phyloP scores from a whole-genome alignment of 1,140 invertebrate species.

The Drosophila sechellia region DNA sequence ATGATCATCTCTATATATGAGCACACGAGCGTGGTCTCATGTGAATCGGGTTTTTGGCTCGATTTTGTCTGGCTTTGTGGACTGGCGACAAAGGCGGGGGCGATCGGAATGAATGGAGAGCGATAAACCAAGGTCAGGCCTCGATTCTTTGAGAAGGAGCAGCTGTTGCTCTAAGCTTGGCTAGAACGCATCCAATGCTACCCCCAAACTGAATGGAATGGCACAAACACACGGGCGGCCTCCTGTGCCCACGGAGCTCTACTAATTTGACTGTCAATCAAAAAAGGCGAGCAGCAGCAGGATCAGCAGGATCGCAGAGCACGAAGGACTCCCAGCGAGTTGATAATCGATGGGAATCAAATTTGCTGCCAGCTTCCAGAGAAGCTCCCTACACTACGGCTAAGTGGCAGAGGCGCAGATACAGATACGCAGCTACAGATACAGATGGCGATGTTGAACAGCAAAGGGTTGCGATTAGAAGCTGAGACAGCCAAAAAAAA shows the following conservation, averaged over 20 bases:
- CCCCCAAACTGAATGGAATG: constrained; percentile 14
- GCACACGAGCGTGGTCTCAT: neutral
- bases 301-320: neutral
- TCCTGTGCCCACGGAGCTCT: constrained; percentile 24
- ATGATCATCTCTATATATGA: neutral
- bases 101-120: constrained; percentile 36
- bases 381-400: neutral
- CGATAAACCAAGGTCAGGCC: constrained; percentile 50
- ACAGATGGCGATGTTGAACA: constrained; percentile 7
- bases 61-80: constrained; percentile 13
- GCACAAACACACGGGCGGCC: neutral
- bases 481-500: constrained; percentile 5
- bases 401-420: constrained; percentile 25
- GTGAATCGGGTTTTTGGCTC: constrained; percentile 25
- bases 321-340: constrained; percentile 21
- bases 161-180: constrained; percentile 8
- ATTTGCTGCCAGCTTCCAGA: constrained; percentile 52
- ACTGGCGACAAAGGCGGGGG: constrained; percentile 41
- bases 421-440: constrained; percentile 14
- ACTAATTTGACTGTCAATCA: constrained; percentile 83
- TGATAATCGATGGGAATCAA: constrained; percentile 83
- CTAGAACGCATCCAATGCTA: constrained; percentile 31
- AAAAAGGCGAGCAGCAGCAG: constrained; percentile 40
- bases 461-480: constrained; percentile 56
- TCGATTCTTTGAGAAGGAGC: neutral